Evolutionary conservation across 2,797 vertebrate genomes (phyloP), one percentile per base, ranked within the genome.

Genomic region (Sciaenops ocellatus): DNA sequence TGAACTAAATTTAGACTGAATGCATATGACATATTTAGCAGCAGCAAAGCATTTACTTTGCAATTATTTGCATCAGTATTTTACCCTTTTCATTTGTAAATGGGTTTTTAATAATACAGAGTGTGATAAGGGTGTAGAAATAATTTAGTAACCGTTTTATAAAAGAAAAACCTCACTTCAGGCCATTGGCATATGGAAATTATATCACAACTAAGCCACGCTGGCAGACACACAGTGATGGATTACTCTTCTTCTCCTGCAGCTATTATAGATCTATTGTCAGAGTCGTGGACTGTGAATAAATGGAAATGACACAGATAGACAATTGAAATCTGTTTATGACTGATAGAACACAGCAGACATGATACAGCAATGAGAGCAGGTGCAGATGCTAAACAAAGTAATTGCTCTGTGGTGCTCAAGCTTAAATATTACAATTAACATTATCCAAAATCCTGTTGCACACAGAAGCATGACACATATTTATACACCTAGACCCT

Each of bases 241-340:
- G 82, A 90, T 89, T 86, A 80, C 46, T 73, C 80, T 67, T 83
- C 73, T 69, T 80, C 73, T 87, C 76, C 72, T 74, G 70, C 38
- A 86, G 85, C 85, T 83, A 75, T 83, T 89, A 90, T 75, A 86
- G 82, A 83, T 89, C 76, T 84, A 51, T 69, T 84, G 78, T 83
- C 46, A 6, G 65, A 82, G 73, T 63, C 16, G 11, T 50, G 65
- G 68, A 65, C 71, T 85, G 82, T 80, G 77, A 85, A 86, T 84
- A 85, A 87, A 85, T 80, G 71, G 71, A 74, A 90, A 90, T 65
- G 73, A 78, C 87, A 83, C 74, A 78, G 75, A 73, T 48, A 83
- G 76, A 85, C 85, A 80, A 82, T 78, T 86, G 79, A 79, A 89
- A 84, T 78, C 26, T 67, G 80, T 76, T 85, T 80, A 75, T 82